Conservation (phyloP, 2,113 vertebrate species). For the Tor tambroides region DNA sequence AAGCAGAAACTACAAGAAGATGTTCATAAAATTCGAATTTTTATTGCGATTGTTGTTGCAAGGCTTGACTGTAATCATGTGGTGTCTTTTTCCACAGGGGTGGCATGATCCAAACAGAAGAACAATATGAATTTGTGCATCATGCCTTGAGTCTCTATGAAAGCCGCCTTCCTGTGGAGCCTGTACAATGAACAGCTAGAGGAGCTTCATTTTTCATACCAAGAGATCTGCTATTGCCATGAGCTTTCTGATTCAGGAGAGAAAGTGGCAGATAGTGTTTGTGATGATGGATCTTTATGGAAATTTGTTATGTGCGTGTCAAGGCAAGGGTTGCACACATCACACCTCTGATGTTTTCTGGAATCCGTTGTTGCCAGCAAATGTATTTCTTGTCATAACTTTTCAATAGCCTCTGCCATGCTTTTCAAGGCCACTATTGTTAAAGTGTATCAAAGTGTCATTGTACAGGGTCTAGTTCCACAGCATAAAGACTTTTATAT, state of each 20-base stretch:
- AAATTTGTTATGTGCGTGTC: no score
- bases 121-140: slow-evolving; percentile 98
- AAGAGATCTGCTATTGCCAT: slow-evolving; percentile 33
- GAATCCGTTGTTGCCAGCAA: slow-evolving; percentile 3
- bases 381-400: background rate
- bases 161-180: slow-evolving; percentile 83
- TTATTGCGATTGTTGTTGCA: background rate
- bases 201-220: background rate
- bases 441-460: no score
- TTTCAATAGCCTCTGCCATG: background rate
- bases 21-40: background rate
- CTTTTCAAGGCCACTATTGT: background rate
- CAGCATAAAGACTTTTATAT: background rate
- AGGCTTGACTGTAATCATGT: background rate
- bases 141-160: slow-evolving; percentile 91
- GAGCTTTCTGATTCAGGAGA: slow-evolving; percentile 16
- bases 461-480: background rate
- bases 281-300: no score
- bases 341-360: background rate
- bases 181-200: slow-evolving; percentile 78
- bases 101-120: slow-evolving; percentile 96
- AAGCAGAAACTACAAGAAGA: no score
- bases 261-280: background rate
- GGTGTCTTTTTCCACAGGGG: slow-evolving; percentile 78
- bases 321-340: slow-evolving; percentile 18